Base-by-base conservation (phyloP, 2,113 vertebrate genomes). In the Ciconia boyciana region DNA sequence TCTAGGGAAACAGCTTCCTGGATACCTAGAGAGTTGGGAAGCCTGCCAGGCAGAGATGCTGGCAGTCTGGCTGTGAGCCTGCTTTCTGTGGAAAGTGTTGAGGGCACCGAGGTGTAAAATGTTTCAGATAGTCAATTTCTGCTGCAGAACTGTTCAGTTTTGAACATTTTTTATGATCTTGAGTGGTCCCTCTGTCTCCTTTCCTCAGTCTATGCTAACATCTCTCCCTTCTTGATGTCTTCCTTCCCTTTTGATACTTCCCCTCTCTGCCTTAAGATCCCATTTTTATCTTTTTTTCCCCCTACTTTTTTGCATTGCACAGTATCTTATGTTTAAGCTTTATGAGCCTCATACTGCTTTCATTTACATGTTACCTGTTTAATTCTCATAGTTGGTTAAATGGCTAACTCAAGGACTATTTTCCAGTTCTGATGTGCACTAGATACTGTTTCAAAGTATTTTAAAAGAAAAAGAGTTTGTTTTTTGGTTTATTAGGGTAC, bases 1-100 rank as follows among this genome's bases (percentile, higher is more conserved):
- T 93, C 90, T 74, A 85, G 78, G 62, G 70, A 95, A 89, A 29
- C 13, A 44, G 43, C 44, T 85, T 96, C 72, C 52, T 78, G 61
- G 61, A 77, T 96, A 76, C 49, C 70, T 90, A 54, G 70, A 96
- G 62, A 88, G 58, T 36, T 83, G 62, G 93, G 75, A 93, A 77
- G 7, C 25, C 44, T 88, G 74, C 90, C 94, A 93, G 84, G 60
- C 60, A 70, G 62, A 62, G 57, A 72, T 87, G 66, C 48, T 93
- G 54, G 19, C 49, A 58, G 24, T 48, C 43, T 88, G 82, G 57
- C 82, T 94, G 39, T 55, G 24, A 91, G 49, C 52, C 44, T 76
- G 49, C 58, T 80, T 85, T 91, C 70, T 65, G 36, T 79, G 66
- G 39, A 46, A 76, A 4, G 2, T 70, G 41, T 32, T 79, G 65